These are phyloP conservation scores for Bombylius discolor DNA, from an alignment of 2,888 invertebrate species.

Conservation along the genomic window DNA sequence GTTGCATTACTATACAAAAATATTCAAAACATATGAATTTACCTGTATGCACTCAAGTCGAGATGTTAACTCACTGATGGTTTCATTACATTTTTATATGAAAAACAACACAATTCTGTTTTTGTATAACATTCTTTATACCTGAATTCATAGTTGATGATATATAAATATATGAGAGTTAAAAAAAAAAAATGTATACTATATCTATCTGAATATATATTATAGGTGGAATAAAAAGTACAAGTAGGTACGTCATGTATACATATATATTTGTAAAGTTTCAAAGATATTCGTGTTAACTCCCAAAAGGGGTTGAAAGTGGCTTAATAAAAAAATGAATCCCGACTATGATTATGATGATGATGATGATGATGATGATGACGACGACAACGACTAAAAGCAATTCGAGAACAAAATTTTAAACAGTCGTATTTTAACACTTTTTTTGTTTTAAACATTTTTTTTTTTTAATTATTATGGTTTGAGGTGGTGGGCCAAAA, in stretches of 20 bases:
- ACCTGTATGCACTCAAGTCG: background rate
- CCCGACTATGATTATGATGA: constrained; percentile 13
- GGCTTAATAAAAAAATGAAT: constrained; percentile 13
- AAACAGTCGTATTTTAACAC: background rate
- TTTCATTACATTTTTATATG: too few relatives aligned
- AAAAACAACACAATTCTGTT: too few relatives aligned
- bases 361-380: background rate
- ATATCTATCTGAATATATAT: too few relatives aligned
- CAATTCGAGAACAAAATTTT: background rate
- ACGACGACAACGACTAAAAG: background rate
- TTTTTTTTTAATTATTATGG: too few relatives aligned
- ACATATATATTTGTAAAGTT: background rate
- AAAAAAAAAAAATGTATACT: too few relatives aligned
- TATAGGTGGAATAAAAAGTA: too few relatives aligned
- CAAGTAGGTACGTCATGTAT: too few relatives aligned
- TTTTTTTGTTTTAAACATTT: background rate
- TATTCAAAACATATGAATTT: background rate
- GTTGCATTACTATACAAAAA: too few relatives aligned
- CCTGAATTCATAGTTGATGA: too few relatives aligned
- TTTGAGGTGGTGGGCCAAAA: background rate
- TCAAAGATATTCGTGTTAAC: constrained; percentile 5
- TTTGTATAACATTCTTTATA: too few relatives aligned
- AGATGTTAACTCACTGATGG: too few relatives aligned
- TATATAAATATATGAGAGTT: too few relatives aligned
- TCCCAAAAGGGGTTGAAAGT: constrained; percentile 10